Evolutionary conservation across 2,888 invertebrate genomes (phyloP).

Genomic region (Drosophila cracens): DNA sequence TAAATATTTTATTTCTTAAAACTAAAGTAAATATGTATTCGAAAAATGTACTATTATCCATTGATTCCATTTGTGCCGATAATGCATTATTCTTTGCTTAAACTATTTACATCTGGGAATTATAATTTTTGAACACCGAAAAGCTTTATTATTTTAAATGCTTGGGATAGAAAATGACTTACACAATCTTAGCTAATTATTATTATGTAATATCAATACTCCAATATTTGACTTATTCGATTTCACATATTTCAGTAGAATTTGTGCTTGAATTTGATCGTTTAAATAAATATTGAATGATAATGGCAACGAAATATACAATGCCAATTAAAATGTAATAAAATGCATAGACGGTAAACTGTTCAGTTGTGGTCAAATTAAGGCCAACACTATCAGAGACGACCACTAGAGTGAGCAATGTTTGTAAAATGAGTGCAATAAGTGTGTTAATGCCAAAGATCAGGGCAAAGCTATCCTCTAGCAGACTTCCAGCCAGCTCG

Average conservation of each 20-base stretch:
- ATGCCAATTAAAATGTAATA: conserved; percentile 82
- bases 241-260: neutral
- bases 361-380: conserved; percentile 71
- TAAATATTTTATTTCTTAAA: neutral
- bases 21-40: neutral
- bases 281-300: conserved; percentile 57
- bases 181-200: neutral
- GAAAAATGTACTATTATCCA: neutral
- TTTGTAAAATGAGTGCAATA: conserved; percentile 91
- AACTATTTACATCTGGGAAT: neutral
- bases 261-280: conserved; percentile 1
- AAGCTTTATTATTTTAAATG: neutral
- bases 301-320: conserved; percentile 72
- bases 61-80: neutral
- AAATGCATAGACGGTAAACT: conserved; percentile 82
- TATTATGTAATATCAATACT: neutral
- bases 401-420: conserved; percentile 88
- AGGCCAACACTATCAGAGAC: conserved; percentile 79
- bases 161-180: neutral
- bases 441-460: conserved; percentile 96
- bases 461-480: conserved; percentile 94
- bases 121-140: neutral
- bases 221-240: neutral
- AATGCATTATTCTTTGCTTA: neutral
- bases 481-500: conserved; percentile 92